These are phyloP conservation scores for Tapirus indicus DNA, from an alignment of 2,797 vertebrate genomes.

Conservation along the genomic window DNA sequence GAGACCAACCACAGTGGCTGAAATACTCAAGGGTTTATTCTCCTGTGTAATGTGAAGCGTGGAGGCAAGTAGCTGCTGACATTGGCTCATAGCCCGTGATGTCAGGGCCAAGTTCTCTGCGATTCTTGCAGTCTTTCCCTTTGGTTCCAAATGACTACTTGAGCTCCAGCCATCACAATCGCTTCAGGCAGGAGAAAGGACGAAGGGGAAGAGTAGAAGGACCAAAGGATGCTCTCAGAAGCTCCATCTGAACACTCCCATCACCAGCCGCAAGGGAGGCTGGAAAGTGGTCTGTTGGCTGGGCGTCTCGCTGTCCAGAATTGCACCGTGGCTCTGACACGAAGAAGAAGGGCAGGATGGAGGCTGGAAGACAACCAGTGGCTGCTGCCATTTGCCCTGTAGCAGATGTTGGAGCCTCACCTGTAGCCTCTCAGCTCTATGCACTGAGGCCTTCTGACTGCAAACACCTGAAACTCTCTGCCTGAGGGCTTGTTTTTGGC, in stretches of 20 bases:
- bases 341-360: background rate
- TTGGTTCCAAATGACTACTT: conserved; percentile 7
- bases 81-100: background rate
- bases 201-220: background rate
- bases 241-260: background rate
- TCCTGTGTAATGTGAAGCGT: background rate
- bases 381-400: background rate
- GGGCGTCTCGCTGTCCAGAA: background rate
- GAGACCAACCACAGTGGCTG: background rate
- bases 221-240: background rate
- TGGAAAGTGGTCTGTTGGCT: background rate
- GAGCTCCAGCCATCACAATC: background rate
- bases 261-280: background rate
- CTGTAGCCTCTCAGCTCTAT: background rate
- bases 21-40: background rate
- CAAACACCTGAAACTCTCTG: background rate
- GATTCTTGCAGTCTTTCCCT: background rate
- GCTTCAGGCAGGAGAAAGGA: background rate
- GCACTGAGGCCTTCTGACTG: background rate
- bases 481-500: background rate
- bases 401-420: background rate
- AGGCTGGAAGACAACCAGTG: background rate
- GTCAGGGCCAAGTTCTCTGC: background rate
- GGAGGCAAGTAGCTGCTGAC: background rate
- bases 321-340: background rate